phyloP scores from a whole-genome alignment of 2,888 invertebrate species.

The Apocheima hispidaria region DNA sequence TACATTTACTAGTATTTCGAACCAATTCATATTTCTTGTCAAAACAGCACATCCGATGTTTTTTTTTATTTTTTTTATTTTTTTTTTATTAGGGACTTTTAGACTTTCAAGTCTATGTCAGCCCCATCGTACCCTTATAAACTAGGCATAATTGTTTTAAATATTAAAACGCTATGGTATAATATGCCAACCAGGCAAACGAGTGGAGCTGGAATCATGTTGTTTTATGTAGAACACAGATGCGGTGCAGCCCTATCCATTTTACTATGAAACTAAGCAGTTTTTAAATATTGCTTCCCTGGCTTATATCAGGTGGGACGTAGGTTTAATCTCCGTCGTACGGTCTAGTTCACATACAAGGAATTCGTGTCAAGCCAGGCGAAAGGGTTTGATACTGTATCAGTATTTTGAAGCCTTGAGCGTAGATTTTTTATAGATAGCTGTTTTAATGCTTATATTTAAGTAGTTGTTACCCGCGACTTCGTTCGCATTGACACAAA shows the following conservation, averaged over 20 bases:
- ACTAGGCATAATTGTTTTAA: too few species aligned
- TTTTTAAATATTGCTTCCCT: constrained; percentile 12
- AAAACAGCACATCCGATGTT: not conserved
- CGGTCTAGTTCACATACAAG: constrained; percentile 48
- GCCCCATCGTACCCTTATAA: too few species aligned
- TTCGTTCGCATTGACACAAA: too few species aligned
- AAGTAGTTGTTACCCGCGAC: too few species aligned
- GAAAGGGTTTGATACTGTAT: constrained; percentile 55
- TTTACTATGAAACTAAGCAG: not conserved
- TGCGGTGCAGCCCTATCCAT: not conserved
- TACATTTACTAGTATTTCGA: too few species aligned
- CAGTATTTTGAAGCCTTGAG: constrained; percentile 27
- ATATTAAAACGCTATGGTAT: too few species aligned
- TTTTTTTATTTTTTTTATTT: too few species aligned
- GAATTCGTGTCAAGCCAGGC: constrained; percentile 57
- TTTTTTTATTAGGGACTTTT: too few species aligned
- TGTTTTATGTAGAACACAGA: not conserved
- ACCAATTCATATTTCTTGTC: not conserved
- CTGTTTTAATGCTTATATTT: not conserved
- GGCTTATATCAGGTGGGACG: not conserved
- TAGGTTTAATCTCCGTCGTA: constrained; percentile 25
- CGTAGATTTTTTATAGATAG: constrained; percentile 13
- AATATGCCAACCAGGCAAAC: too few species aligned
- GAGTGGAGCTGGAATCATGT: too few species aligned
- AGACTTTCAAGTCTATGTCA: too few species aligned